phyloP scores from a whole-genome alignment of 2,888 invertebrate species.

The Ariolimax columbianus region DNA sequence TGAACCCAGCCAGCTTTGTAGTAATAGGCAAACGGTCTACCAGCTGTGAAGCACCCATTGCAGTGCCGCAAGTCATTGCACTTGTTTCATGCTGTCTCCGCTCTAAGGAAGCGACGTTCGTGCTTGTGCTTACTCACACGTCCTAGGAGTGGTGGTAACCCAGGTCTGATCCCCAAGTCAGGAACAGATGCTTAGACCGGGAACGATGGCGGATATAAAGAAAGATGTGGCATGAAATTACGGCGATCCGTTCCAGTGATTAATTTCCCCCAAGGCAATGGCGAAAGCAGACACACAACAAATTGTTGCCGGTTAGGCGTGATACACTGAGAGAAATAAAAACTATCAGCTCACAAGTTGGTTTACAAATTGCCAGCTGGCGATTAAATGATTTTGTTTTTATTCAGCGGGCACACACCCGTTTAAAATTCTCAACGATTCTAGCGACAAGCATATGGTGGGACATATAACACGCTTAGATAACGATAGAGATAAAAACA shows the following conservation, averaged over 20 bases:
- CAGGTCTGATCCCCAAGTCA: no score
- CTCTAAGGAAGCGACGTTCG: background rate
- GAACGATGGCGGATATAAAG: background rate
- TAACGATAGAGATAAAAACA: background rate
- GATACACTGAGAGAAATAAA: background rate
- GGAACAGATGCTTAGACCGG: background rate
- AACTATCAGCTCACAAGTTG: background rate
- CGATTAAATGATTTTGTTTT: background rate
- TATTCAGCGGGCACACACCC: background rate
- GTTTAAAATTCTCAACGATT: background rate
- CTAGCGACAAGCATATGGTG: background rate
- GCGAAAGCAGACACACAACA: slow-evolving; percentile 34
- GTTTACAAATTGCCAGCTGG: background rate
- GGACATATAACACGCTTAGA: no score
- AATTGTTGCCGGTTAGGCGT: slow-evolving; percentile 18
- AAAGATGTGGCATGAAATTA: slow-evolving; percentile 29
- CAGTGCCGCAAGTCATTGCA: no score
- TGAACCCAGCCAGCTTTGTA: no score
- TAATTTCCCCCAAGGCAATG: slow-evolving; percentile 36
- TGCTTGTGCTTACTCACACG: background rate
- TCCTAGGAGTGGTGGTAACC: background rate
- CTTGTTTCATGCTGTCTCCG: background rate
- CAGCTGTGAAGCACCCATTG: no score
- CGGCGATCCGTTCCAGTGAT: slow-evolving; percentile 37
- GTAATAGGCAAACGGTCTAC: no score